These are phyloP conservation scores for Nannoperca obscura DNA, from an alignment of 2,797 vertebrate species.

Conservation along the genomic window DNA sequence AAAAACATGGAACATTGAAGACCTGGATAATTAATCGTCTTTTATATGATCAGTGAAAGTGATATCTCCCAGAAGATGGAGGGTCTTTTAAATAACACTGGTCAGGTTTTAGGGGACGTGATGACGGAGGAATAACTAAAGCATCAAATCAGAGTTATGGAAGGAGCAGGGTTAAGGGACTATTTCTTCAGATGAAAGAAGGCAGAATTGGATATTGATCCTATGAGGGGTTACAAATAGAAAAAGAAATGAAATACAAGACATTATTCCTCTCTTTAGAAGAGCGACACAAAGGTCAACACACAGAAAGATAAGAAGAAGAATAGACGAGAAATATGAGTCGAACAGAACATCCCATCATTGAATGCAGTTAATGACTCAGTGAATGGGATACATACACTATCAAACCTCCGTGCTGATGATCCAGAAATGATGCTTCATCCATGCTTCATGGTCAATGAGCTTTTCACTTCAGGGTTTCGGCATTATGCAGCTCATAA, in stretches of 20 bases:
- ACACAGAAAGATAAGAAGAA: not conserved
- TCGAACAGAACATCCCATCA: not conserved
- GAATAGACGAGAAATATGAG: not conserved
- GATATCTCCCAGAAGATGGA: slow-evolving; percentile 1
- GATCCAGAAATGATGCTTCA: not conserved
- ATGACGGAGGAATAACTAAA: not conserved
- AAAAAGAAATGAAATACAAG: slow-evolving; percentile 49
- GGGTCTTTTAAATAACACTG: slow-evolving; percentile 21
- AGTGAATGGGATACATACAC: slow-evolving; percentile 13
- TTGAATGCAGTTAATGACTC: not conserved
- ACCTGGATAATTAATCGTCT: not conserved
- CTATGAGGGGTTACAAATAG: slow-evolving; percentile 15
- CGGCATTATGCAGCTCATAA: not conserved
- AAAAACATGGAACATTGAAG: too few species aligned
- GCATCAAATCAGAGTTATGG: slow-evolving; percentile 10
- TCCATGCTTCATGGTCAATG: not conserved
- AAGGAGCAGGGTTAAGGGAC: slow-evolving; percentile 25
- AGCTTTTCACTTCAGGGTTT: not conserved
- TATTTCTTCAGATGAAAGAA: slow-evolving; percentile 44
- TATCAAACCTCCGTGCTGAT: not conserved
- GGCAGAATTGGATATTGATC: slow-evolving; percentile 70
- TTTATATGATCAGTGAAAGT: slow-evolving; percentile 10
- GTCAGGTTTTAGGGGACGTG: not conserved
- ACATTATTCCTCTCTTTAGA: slow-evolving; percentile 20
- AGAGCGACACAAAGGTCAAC: slow-evolving; percentile 1